Evolutionary conservation across 1,140 invertebrate genomes (phyloP), one percentile per base, ranked within the genome.

Genomic region (Diachasmimorpha longicaudata): DNA sequence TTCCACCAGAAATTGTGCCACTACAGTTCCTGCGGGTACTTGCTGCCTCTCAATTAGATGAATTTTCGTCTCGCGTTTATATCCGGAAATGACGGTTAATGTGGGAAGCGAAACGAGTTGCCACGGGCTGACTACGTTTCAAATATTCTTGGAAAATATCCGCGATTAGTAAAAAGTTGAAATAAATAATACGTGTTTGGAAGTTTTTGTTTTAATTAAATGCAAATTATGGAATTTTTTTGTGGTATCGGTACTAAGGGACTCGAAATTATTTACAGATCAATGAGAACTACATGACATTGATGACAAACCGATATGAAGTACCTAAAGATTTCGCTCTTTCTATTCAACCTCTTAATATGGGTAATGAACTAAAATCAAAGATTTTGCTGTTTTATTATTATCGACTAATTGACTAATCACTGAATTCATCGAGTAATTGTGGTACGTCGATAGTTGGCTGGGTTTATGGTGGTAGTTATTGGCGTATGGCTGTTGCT

Each of bases 271-370:
- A 9, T 63, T 84, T 78, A 13, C 85, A 86, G 85, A 82, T 85
- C 81, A 74, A 83, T 82, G 82, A 85, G 73, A 76, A 44, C 78
- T 81, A 76, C 75, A 79, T 69, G 72, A 72, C 42, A 74, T 58
- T 46, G 52, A 72, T 55, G 70, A 77, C 77, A 36, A 77, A 55
- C 75, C 78, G 73, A 76, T 46, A 89, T 88, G 87, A 89, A 88
- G 81, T 85, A 86, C 78, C 86, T 89, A 74, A 91, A 91, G 83
- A 83, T 86, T 74, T 85, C 87, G 21, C 84, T 91, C 74, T 86
- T 91, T 66, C 80, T 86, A 5, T 90, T 90, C 84, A 91, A 91
- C 81, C 80, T 91, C 42, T 77, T 91, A 66, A 91, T 91, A 86
- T 91, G 90, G 91, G 90, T 91, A 88, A 90, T 83, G 83, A n/a